A percentile compares a stretch with the other conserved stretches of the same genome.
phyloP scores from a whole-genome alignment of 2,797 vertebrate species.

The Aeoliscus strigatus region DNA sequence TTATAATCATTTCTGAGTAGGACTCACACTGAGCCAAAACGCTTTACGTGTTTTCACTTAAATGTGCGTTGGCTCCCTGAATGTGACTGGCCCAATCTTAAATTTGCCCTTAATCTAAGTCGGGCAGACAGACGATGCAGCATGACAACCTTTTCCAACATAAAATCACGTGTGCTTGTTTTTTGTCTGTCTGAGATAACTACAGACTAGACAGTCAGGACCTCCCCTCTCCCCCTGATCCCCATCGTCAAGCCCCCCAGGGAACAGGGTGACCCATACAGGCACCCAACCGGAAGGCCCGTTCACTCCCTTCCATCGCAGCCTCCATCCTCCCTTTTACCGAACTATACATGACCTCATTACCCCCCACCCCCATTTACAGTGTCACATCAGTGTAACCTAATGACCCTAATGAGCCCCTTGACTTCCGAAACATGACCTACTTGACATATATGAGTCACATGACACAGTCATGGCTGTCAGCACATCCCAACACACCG shows the following conservation, averaged over 20 bases:
- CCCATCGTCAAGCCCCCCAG: conserved; percentile 40
- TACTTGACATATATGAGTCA: conserved; percentile 26
- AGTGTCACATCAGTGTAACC: conserved; percentile 34
- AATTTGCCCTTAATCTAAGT: conserved; percentile 41
- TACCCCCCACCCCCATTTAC: conserved; percentile 41
- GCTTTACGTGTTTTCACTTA: neutral
- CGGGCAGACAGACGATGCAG: conserved; percentile 27
- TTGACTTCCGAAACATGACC: conserved; percentile 34
- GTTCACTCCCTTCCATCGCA: conserved; percentile 20
- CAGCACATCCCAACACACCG: too few species aligned
- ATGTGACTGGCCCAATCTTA: conserved; percentile 19
- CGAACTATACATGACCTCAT: conserved; percentile 51
- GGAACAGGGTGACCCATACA: conserved; percentile 63
- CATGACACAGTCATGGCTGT: too few species aligned
- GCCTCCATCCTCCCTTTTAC: conserved; percentile 17
- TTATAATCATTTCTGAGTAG: too few species aligned
- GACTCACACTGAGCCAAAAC: too few species aligned
- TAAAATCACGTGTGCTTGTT: conserved; percentile 30
- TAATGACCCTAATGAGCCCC: conserved; percentile 45
- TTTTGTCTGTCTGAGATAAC: conserved; percentile 30
- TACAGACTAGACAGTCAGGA: conserved; percentile 34
- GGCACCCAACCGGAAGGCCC: conserved; percentile 63
- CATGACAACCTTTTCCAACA: conserved; percentile 24
- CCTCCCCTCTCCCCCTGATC: conserved; percentile 21
- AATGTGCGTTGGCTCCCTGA: neutral